Evolutionary conservation across 2,797 vertebrate genomes (phyloP), one percentile per base, ranked within the genome.

Genomic region (Rhynchonycteris naso): DNA sequence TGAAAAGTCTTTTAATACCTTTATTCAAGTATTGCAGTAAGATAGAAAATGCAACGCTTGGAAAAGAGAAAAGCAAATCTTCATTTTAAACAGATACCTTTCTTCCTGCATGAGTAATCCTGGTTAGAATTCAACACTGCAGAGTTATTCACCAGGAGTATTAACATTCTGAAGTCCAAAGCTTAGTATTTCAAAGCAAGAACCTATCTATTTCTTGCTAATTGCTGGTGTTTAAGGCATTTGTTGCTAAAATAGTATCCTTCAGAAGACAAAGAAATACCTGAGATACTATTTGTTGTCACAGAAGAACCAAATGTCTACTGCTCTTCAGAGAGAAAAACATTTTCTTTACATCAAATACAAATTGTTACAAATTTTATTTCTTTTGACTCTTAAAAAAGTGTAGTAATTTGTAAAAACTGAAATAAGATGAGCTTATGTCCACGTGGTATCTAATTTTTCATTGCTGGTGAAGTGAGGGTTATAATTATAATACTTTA

Each of bases 341-440:
- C 85, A 4, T 72, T 30, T 43, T 63, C 54, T 33, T 95, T 61
- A 96, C 61, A 91, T 91, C 43, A 95, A 92, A 61, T 81, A 92
- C 21, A 95, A 65, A 88, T 82, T 92, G 2, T 80, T 72, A 92
- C 3, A 85, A 74, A 63, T 83, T 85, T 90, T 24, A 65, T 15
- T 86, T 88, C 66, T 33, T 93, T 90, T 94, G 35, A 13, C 58
- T 47, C 59, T 91, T 91, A 75, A 2, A 90, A 82, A 79, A 85
- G 16, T 66, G 7, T 69, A 88, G 38, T 71, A 88, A 82, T 94
- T 96, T 93, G 92, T 88, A 63, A 93, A 92, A 90, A 90, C 74
- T 76, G 56, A 92, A 94, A 43, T 75, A 69, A 74, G 30, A 47
- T 88, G 69, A 88, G 13, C 11, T 61, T 92, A 92, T 66, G 19